These are phyloP conservation scores for Agrotis segetum DNA, from an alignment of 2,888 invertebrate species.

Conservation along the genomic window DNA sequence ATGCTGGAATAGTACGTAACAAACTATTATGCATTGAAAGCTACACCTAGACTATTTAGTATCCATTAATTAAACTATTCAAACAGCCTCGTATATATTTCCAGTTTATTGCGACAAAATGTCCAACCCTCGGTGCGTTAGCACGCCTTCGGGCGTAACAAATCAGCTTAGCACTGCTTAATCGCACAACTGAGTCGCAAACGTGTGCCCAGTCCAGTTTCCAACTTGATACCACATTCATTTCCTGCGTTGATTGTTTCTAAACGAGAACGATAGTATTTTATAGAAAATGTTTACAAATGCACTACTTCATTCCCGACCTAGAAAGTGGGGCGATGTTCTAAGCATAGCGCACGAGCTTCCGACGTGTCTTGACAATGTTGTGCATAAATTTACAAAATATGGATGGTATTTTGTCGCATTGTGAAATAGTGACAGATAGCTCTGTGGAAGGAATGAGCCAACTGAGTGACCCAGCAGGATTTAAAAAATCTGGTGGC, in stretches of 20 bases:
- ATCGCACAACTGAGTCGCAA: slow-evolving; percentile 14
- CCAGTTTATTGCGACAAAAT: slow-evolving; percentile 7
- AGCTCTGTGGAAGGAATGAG: background rate
- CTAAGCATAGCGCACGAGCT: slow-evolving; percentile 23
- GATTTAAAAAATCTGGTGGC: no score
- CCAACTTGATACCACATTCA: slow-evolving; percentile 11
- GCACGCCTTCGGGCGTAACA: background rate
- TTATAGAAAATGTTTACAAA: slow-evolving; percentile 43
- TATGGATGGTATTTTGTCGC: slow-evolving; percentile 12
- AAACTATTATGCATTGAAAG: background rate
- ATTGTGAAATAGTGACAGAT: slow-evolving; percentile 14
- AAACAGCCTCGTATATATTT: background rate
- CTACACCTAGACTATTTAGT: background rate
- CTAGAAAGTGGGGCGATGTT: slow-evolving; percentile 41
- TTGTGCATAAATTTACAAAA: slow-evolving; percentile 6
- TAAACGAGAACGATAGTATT: slow-evolving; percentile 38
- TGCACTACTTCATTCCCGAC: slow-evolving; percentile 35
- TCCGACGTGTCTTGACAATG: background rate
- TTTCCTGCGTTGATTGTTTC: slow-evolving; percentile 51
- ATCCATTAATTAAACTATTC: background rate
- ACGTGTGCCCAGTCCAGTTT: slow-evolving; percentile 19
- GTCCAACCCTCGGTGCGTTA: background rate
- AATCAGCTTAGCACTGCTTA: background rate
- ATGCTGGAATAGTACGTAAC: background rate
- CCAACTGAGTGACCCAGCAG: background rate